Evolutionary conservation across 2,113 vertebrate species (phyloP).

Genomic region (Calidris pugnax): DNA sequence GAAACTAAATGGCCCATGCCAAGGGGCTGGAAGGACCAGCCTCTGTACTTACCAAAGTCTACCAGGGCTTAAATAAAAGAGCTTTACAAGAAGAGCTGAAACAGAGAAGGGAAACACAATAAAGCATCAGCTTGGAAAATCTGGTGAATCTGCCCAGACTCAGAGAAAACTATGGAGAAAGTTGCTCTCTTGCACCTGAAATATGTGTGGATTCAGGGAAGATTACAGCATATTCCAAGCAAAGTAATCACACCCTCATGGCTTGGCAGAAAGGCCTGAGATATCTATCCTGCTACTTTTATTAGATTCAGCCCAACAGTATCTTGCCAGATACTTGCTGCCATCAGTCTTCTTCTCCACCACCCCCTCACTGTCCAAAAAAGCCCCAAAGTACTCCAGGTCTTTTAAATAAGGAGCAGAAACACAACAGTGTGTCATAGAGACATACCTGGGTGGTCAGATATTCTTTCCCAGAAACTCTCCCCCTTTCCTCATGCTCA

Average conservation of each 20-base stretch:
- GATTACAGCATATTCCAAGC: slow-evolving; percentile 6
- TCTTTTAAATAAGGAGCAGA: background rate
- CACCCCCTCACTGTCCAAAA: background rate
- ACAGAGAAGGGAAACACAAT: background rate
- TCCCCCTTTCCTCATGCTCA: background rate
- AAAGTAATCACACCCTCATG: slow-evolving; percentile 8
- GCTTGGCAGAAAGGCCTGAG: slow-evolving; percentile 7
- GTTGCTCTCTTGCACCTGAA: background rate
- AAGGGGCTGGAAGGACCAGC: background rate
- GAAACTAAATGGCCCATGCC: background rate
- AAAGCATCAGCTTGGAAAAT: slow-evolving; percentile 2
- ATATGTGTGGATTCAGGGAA: slow-evolving; percentile 14
- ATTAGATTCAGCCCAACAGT: background rate
- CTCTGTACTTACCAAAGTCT: background rate
- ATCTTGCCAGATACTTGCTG: background rate
- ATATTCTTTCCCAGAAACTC: background rate
- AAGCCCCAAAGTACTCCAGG: background rate
- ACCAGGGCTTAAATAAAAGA: background rate
- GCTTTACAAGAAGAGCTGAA: slow-evolving; percentile 19
- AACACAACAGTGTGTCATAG: background rate
- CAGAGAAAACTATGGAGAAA: background rate
- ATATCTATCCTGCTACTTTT: background rate
- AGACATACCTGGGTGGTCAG: background rate
- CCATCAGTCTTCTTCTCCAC: background rate
- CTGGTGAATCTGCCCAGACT: background rate